A percentile compares a stretch with the other conserved stretches of the same genome.
Conservation (phyloP, 2,888 invertebrate genomes). For the Drosophila stalkeri region DNA sequence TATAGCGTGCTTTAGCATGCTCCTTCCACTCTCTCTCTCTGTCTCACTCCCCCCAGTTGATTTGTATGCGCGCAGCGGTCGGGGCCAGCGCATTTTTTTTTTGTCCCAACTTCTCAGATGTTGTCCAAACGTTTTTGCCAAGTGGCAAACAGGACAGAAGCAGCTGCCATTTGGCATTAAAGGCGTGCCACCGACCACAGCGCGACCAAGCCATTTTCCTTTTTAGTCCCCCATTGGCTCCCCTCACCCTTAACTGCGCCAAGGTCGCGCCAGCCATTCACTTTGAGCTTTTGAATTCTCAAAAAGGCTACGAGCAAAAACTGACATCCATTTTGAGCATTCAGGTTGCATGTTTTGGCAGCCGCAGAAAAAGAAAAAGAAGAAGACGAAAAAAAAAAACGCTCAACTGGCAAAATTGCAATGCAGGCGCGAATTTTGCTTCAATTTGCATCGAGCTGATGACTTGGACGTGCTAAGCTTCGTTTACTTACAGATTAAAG, state of each 20-base stretch:
- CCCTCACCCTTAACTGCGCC: slow-evolving; percentile 35
- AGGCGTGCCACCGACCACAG: slow-evolving; percentile 43
- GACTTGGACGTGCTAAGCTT: slow-evolving; percentile 50
- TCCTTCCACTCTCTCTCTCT: neutral
- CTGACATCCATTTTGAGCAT: slow-evolving; percentile 61
- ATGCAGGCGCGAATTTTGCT: slow-evolving; percentile 48
- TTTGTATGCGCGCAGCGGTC: slow-evolving; percentile 70
- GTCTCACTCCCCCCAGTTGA: slow-evolving; percentile 36
- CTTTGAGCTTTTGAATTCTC: slow-evolving; percentile 80
- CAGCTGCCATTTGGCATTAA: slow-evolving; percentile 64
- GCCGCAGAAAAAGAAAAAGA: slow-evolving; percentile 2
- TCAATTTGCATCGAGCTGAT: slow-evolving; percentile 52
- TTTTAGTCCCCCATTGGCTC: neutral
- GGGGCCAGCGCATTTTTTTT: slow-evolving; percentile 21
- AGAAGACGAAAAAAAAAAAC: slow-evolving; percentile 3
- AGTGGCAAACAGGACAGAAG: slow-evolving; percentile 52
- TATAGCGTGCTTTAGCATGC: neutral
- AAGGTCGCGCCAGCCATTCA: slow-evolving; percentile 74
- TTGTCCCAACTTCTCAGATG: slow-evolving; percentile 56
- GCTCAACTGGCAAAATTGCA: slow-evolving; percentile 30
- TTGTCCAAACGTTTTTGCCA: slow-evolving; percentile 73
- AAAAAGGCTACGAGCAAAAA: slow-evolving; percentile 68
- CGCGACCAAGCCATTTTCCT: slow-evolving; percentile 3
- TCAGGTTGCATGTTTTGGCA: slow-evolving; percentile 49
- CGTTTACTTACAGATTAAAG: slow-evolving; percentile 96